Evolutionary conservation across 1,140 invertebrate species (phyloP).

Genomic region (Teleogryllus occipitalis): DNA sequence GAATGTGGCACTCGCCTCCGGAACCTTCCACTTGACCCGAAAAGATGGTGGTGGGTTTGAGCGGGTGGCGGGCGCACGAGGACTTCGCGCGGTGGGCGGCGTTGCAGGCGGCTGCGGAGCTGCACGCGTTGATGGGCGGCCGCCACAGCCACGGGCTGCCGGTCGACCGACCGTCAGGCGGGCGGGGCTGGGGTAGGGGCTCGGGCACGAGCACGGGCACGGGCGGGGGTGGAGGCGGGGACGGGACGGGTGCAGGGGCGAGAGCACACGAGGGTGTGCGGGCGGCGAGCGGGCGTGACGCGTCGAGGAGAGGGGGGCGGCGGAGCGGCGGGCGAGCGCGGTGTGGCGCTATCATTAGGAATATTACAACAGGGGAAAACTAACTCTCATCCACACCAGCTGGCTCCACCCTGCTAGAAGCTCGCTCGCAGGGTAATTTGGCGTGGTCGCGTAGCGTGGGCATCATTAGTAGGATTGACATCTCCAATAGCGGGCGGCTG

Average conservation of each 20-base stretch:
- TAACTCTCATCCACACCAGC: conserved; percentile 35
- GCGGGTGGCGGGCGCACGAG: too few relatives aligned
- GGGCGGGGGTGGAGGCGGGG: too few relatives aligned
- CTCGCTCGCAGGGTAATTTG: conserved; percentile 31
- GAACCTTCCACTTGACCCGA: too few relatives aligned
- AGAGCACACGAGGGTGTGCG: not conserved
- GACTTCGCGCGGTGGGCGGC: too few relatives aligned
- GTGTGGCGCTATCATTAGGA: conserved; percentile 37
- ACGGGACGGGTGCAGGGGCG: too few relatives aligned
- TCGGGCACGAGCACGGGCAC: too few relatives aligned
- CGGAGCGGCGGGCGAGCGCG: conserved; percentile 2
- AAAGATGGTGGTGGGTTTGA: too few relatives aligned
- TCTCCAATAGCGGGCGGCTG: conserved; percentile 21
- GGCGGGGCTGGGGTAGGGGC: too few relatives aligned
- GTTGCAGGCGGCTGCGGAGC: too few relatives aligned
- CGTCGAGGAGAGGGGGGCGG: conserved; percentile 4
- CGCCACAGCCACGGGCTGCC: too few relatives aligned
- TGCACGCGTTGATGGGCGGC: not conserved
- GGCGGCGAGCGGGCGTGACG: not conserved
- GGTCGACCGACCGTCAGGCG: too few relatives aligned
- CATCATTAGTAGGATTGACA: conserved; percentile 40
- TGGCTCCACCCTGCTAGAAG: conserved; percentile 30
- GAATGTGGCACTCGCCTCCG: too few relatives aligned
- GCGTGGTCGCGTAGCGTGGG: conserved; percentile 30
- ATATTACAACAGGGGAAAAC: conserved; percentile 37